Base-by-base conservation (phyloP, 2,797 vertebrate species). In the Glyptemys insculpta region DNA sequence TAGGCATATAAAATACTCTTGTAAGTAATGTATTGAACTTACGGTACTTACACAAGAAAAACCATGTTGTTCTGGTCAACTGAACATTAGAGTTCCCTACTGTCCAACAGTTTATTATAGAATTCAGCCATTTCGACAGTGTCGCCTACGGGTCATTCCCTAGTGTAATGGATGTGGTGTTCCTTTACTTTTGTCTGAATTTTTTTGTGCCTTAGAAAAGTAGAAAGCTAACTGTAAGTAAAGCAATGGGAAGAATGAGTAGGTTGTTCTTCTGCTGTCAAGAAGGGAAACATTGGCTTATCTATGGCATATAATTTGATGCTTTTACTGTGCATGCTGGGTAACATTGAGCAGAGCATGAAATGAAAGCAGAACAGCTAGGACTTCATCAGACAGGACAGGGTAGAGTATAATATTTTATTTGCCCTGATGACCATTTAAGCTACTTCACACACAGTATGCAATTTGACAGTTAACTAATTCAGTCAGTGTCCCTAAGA, bases 141-240 rank as follows among this genome's bases (percentile, higher is more conserved):
- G 18, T 34, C 76, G 0, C 21, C 57, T 9, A 5, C 0, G 9
- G 16, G 1, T 0, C n/a, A 27, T 14, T 18, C 27, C 29, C 19
- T 53, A 12, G 7, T 54, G 37, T 79, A 14, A 16, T 29, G 53
- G 31, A 37, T 68, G 18, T 3, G 79, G 14, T 76, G 81, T 34
- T 88, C 3, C 52, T 88, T 15, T 18, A 79, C 50, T 74, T 74
- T 65, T 74, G 12, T 14, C 65, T 37, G 72, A 53, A n/a, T 82
- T 2, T 65, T 52, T 5, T 74, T 59, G 53, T 34, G n/a, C 21
- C 57, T 85, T 76, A 81, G 59, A 19, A 5, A 59, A 78, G 8
- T 15, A 16, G 31, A 3, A 16, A n/a, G 7, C 8, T 65, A 65
- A n/a, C n/a, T 65, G 62, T n/a, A 19, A n/a, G 6, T n/a, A n/a